A percentile compares a stretch with the other conserved stretches of the same genome.
Evolutionary conservation across 2,797 vertebrate genomes (phyloP).

Genomic region (Notolabrus celidotus): DNA sequence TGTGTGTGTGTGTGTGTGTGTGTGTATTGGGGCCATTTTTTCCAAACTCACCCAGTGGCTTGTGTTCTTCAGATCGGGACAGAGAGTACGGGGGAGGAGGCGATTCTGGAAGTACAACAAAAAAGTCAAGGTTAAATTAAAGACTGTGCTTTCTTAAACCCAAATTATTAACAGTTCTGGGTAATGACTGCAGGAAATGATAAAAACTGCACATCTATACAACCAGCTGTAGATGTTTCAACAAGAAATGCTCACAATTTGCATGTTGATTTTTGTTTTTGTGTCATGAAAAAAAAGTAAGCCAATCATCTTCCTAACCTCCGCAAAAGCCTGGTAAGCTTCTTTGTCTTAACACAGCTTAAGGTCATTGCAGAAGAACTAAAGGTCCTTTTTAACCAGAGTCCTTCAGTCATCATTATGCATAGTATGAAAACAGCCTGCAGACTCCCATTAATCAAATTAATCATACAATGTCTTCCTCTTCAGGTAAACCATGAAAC

Average conservation of each 20-base stretch:
- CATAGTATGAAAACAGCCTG: too few species aligned
- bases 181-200: not conserved
- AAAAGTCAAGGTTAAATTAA: constrained; percentile 17
- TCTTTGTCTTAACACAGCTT: too few species aligned
- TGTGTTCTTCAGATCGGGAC: constrained; percentile 89
- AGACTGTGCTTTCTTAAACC: not conserved
- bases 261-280: not conserved
- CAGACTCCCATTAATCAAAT: too few species aligned
- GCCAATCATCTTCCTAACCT: too few species aligned
- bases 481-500: too few species aligned
- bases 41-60: constrained; percentile 91
- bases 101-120: constrained; percentile 90
- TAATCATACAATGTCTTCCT: too few species aligned
- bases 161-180: not conserved
- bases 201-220: not conserved
- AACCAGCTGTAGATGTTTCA: not conserved
- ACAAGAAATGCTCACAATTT: not conserved
- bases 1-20: constrained; percentile 41
- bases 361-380: not conserved
- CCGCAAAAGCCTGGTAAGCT: too few species aligned
- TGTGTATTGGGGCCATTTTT: constrained; percentile 1
- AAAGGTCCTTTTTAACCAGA: not conserved
- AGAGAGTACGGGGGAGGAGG: constrained; percentile 96
- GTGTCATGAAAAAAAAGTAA: not conserved
- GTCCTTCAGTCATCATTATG: not conserved